Conservation (phyloP, 30 jellyfish, hydroid and myxozoan species). For the Nemopilema nomurai region DNA sequence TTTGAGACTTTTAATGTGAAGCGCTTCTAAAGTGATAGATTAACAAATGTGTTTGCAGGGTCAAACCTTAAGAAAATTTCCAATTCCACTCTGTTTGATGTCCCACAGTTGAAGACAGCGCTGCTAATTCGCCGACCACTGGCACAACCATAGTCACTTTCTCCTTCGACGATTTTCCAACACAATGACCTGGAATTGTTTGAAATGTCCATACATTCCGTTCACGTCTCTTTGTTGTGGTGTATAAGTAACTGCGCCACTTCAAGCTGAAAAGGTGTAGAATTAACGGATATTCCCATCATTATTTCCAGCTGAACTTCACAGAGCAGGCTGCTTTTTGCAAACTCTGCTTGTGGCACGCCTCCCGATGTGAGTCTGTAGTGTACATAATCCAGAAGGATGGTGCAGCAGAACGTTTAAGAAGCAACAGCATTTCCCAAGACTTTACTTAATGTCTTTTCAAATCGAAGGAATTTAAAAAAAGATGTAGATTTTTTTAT, state of each 20-base stretch:
- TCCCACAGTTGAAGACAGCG: background rate
- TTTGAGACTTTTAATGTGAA: conserved; percentile 22
- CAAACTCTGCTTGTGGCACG: background rate
- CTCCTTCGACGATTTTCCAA: background rate
- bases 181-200: conserved; percentile 14
- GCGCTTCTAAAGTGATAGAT: conserved; percentile 44
- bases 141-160: background rate
- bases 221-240: background rate
- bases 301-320: background rate
- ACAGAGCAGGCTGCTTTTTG: background rate
- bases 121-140: background rate
- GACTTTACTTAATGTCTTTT: background rate
- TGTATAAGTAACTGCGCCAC: background rate
- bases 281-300: background rate
- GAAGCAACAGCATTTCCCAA: background rate
- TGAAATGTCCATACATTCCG: background rate
- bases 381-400: background rate
- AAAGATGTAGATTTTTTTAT: too few species aligned
- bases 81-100: conserved; percentile 26
- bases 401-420: background rate
- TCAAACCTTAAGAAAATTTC: conserved; percentile 10
- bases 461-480: too few species aligned
- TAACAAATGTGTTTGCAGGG: conserved; percentile 26
- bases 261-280: background rate
- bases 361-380: background rate